Conservation (phyloP, 2,888 invertebrate species). For the Bedellia somnulentella region DNA sequence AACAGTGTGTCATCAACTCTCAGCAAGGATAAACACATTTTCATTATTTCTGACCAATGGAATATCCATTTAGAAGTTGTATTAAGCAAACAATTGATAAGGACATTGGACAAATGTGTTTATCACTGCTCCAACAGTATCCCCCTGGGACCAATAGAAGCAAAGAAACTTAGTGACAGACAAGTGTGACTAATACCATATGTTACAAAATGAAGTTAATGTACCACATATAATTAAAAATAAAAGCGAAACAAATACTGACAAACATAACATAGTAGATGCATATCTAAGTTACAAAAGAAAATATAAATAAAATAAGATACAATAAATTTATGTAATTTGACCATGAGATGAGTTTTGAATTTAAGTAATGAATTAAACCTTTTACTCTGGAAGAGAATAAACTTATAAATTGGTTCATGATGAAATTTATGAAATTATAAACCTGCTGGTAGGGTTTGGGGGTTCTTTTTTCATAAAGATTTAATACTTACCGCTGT, state of each 20-base stretch:
- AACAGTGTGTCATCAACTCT: constrained; percentile 20
- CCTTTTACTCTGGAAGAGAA: not conserved
- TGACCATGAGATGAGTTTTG: too few relatives aligned
- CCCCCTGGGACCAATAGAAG: constrained; percentile 16
- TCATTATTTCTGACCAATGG: not conserved
- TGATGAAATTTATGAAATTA: constrained; percentile 5
- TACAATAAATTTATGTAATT: too few relatives aligned
- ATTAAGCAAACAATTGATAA: not conserved
- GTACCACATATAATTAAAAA: too few relatives aligned
- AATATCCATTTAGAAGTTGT: too few relatives aligned
- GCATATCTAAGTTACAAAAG: not conserved
- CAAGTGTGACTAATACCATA: not conserved
- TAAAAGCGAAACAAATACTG: too few relatives aligned
- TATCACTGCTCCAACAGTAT: constrained; percentile 22
- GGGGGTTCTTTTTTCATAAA: constrained; percentile 16
- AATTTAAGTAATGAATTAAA: too few relatives aligned
- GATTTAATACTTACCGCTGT: constrained; percentile 37
- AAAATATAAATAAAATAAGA: not conserved
- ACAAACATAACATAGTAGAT: not conserved
- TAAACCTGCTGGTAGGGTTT: constrained; percentile 4
- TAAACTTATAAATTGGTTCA: not conserved
- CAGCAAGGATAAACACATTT: constrained; percentile 17
- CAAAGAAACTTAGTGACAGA: constrained; percentile 1
- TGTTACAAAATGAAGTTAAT: too few relatives aligned
- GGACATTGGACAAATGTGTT: constrained; percentile 13